phyloP scores from a whole-genome alignment of 2,113 vertebrate species.

The Cacatua alba region DNA sequence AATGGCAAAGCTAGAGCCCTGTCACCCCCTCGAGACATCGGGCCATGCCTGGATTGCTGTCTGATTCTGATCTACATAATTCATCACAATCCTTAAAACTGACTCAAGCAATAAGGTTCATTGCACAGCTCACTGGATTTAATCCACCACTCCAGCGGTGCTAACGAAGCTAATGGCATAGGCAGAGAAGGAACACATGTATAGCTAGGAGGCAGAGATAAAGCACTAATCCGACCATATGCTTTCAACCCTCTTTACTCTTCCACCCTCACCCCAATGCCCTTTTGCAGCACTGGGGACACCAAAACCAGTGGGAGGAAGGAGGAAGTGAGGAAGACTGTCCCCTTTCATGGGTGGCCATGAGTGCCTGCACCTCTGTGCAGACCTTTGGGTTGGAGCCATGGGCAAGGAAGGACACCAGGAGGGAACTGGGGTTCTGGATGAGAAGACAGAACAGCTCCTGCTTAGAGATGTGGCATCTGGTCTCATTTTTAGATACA shows the following conservation, averaged over 20 bases:
- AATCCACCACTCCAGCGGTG: slow-evolving; percentile 15
- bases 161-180: not conserved
- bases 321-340: not conserved
- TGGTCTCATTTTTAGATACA: not conserved
- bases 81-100: not conserved
- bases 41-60: slow-evolving; percentile 17
- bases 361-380: rapidly evolving
- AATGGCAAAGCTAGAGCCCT: not conserved
- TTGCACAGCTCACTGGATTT: slow-evolving; percentile 27
- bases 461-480: not conserved
- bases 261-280: not conserved
- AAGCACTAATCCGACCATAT: not conserved
- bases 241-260: not conserved
- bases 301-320: not conserved
- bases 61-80: slow-evolving; percentile 62
- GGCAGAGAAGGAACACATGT: not conserved
- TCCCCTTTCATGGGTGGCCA: rapidly evolving
- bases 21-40: not conserved
- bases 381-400: rapidly evolving
- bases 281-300: not conserved
- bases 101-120: not conserved
- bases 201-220: not conserved
- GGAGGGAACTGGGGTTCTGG: not conserved
- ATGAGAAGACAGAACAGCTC: not conserved
- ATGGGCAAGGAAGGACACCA: not conserved